Evolutionary conservation across 2,888 invertebrate species (phyloP).

Genomic region (Heliconius hortense): DNA sequence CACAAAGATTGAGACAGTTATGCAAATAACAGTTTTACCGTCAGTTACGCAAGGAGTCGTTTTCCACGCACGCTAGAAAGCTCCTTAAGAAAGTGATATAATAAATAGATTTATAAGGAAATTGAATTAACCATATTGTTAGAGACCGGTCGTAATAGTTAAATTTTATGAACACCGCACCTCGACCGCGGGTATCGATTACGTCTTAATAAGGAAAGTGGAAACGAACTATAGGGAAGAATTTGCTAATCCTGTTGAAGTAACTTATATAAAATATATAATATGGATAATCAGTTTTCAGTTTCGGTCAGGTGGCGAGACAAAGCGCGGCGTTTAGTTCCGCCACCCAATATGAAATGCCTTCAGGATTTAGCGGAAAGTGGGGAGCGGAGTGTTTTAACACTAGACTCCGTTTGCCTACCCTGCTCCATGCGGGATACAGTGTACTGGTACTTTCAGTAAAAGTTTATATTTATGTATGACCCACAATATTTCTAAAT

Average conservation of each 20-base stretch:
- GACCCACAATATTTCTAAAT: not conserved
- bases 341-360: not conserved
- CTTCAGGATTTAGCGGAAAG: not conserved
- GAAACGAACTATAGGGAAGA: not conserved
- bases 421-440: too few relatives aligned
- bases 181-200: slow-evolving; percentile 31
- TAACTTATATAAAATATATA: not conserved
- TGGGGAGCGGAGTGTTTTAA: too few relatives aligned
- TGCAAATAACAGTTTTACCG: slow-evolving; percentile 42
- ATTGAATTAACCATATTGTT: slow-evolving; percentile 36
- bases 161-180: slow-evolving; percentile 39
- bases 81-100: slow-evolving; percentile 39
- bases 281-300: not conserved
- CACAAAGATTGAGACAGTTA: slow-evolving; percentile 35
- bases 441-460: too few relatives aligned
- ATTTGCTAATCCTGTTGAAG: not conserved
- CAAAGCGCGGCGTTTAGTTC: not conserved
- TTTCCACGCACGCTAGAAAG: slow-evolving; percentile 37
- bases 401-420: too few relatives aligned
- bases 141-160: slow-evolving; percentile 29
- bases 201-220: slow-evolving; percentile 28
- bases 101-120: slow-evolving; percentile 39
- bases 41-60: slow-evolving; percentile 39
- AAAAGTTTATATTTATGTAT: too few relatives aligned
- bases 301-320: not conserved